These are phyloP conservation scores for Falco peregrinus DNA, from an alignment of 2,797 vertebrate species.

Conservation along the genomic window DNA sequence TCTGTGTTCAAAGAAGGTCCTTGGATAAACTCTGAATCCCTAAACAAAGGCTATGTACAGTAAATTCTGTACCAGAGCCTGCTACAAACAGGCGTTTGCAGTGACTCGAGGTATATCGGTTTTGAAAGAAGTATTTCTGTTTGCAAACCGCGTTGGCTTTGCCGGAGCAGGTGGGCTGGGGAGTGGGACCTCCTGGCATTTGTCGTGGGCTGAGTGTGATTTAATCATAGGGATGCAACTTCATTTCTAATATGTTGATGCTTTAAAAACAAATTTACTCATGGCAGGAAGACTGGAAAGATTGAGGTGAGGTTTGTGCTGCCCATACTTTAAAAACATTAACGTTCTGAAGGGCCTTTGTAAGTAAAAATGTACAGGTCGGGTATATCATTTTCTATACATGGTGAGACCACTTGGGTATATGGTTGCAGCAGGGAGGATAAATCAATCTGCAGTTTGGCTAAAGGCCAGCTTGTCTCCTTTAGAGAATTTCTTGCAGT, in stretches of 20 bases:
- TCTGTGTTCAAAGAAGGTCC: not conserved
- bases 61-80: not conserved
- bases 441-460: not conserved
- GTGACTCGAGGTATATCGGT: not conserved
- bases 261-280: not conserved
- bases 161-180: not conserved
- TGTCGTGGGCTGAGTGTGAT: fast-evolving
- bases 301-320: not conserved
- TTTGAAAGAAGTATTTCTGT: not conserved
- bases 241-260: fast-evolving
- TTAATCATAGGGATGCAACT: not conserved
- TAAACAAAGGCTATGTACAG: not conserved
- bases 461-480: not conserved
- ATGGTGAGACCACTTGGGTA: not conserved
- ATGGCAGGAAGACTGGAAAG: not conserved
- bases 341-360: not conserved
- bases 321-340: not conserved
- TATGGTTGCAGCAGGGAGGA: not conserved
- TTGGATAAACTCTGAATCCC: conserved; percentile 21
- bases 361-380: not conserved
- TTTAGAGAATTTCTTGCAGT: not conserved
- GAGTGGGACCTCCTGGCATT: not conserved
- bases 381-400: not conserved
- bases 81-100: not conserved
- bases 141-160: fast-evolving